Evolutionary conservation across 2,113 vertebrate genomes (phyloP), one percentile per base, ranked within the genome.

Genomic region (Oceanodroma tethys): DNA sequence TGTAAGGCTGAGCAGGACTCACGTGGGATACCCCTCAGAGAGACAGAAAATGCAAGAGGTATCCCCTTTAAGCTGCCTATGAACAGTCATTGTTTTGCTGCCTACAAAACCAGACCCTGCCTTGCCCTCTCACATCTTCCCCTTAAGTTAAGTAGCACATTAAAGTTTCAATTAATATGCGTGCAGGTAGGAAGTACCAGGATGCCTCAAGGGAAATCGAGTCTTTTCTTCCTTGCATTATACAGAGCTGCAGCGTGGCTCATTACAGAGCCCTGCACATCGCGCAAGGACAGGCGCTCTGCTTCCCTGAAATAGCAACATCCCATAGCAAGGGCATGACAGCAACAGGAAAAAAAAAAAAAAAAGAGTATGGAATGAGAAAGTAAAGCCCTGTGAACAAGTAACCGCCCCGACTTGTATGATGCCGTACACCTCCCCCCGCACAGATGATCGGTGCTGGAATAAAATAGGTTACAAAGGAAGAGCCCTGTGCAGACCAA

Each of bases 391-490:
- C 62, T 17, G 38, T 58, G 56, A 55, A 36, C 43, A 59, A 45
- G 26, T 7, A 66, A 67, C 29, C 3, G 2, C 48, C 45, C 0
- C 1, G 55, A 9, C 48, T 30, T 15, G 11, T 22, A 16, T 0
- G 25, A 34, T 16, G 38, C 42, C 5, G 2, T 21, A 38, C 15
- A 16, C 16, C 11, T 42, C 40, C 30, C 52, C 34, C 66, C 40
- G 68, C 1, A 2, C 23, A 58, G 23, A 21, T 22, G 32, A 40
- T 34, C 34, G 15, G 34, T 26, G 12, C 45, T 30, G 40, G 52
- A 32, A 59, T 27, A 29, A 50, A 71, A 34, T 0, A 43, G 56
- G 36, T 42, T 36, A 70, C 42, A 58, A 34, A 43, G 43, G 38
- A 63, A 43, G 9, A 50, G 48, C 29, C 19, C 55, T 22, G 36